Evolutionary conservation across 2,797 vertebrate species (phyloP), one percentile per base, ranked within the genome.

Genomic region (Orestias chungarensis): DNA sequence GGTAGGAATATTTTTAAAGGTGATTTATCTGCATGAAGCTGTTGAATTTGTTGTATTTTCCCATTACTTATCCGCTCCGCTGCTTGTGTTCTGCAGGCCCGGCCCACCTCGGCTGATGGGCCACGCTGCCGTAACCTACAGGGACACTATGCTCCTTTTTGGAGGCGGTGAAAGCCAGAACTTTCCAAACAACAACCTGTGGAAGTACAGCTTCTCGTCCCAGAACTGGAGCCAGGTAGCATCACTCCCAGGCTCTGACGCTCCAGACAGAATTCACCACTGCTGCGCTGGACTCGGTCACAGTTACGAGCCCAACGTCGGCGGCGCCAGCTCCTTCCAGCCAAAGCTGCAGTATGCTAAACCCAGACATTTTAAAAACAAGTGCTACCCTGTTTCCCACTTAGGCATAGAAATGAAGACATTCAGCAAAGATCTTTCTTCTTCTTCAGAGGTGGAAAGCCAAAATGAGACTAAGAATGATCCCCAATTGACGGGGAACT

Each of bases 71-170:
- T 82, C 38, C 0, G 67, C 18, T 18, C 33, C 66, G 79, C 1
- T 77, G 67, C 2, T 50, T 80, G 25, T 42, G 79, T 10, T 29
- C 46, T 52, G 64, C 76, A 97, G 97, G 80, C 95, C 94, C 2
- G 95, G 96, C 8, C 96, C 96, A 33, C 92, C 95, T 49, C 95
- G 91, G 7, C 86, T 95, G 46, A 92, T 95, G 68, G 96, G 96
- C 15, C 96, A 97, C 20, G 92, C 95, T 0, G 94, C 94, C 0
- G 71, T 95, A 64, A 84, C 89, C 82, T 96, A 94, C 89, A 91
- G 81, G 74, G 95, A 96, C 85, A 90, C 82, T 14, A 95, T 97
- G 96, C 93, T 97, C 61, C 67, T 97, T 2, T 95, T 96, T 20
- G 96, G 96, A 1, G 96, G 96, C 73, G 94, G 95, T 0, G 88